These are phyloP conservation scores for Calycopis cecrops DNA, from an alignment of 1,140 invertebrate species.

Conservation along the genomic window DNA sequence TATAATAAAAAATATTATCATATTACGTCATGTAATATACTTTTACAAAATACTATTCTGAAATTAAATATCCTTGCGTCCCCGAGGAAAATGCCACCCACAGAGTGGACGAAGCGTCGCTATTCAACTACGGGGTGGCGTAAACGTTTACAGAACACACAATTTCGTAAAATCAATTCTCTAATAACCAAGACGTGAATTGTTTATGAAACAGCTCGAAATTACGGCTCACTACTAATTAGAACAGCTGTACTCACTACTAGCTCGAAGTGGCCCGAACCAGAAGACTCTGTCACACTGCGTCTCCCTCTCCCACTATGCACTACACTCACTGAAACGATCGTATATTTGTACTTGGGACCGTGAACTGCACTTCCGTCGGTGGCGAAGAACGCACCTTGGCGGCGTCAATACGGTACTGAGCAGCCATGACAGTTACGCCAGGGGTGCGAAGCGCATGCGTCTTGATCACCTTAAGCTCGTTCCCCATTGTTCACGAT, in stretches of 20 bases:
- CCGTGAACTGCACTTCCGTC: neutral
- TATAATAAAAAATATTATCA: neutral
- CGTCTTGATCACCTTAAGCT: conserved; percentile 51
- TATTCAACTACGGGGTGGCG: too few relatives aligned
- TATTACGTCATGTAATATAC: neutral
- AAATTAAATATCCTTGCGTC: neutral
- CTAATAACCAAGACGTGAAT: neutral
- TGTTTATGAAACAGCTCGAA: neutral
- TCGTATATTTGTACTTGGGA: neutral
- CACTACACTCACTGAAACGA: too few relatives aligned
- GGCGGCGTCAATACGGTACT: conserved; percentile 62
- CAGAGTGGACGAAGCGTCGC: neutral
- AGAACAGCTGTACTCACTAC: neutral
- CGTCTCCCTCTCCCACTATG: too few relatives aligned
- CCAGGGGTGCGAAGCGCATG: conserved; percentile 51
- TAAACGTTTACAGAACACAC: too few relatives aligned
- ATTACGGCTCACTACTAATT: too few relatives aligned
- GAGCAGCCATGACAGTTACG: conserved; percentile 62
- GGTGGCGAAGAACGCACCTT: conserved; percentile 17
- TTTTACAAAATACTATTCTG: neutral
- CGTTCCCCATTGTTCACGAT: conserved; percentile 63
- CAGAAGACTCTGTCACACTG: neutral
- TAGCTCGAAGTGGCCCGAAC: neutral
- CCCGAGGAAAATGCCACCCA: neutral
- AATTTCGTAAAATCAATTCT: neutral